Percentiles rank a stretch among this genome's conserved stretches.
These are phyloP conservation scores for Mycetomoellerius zeteki DNA, from an alignment of 1,140 invertebrate genomes.

Conservation along the genomic window DNA sequence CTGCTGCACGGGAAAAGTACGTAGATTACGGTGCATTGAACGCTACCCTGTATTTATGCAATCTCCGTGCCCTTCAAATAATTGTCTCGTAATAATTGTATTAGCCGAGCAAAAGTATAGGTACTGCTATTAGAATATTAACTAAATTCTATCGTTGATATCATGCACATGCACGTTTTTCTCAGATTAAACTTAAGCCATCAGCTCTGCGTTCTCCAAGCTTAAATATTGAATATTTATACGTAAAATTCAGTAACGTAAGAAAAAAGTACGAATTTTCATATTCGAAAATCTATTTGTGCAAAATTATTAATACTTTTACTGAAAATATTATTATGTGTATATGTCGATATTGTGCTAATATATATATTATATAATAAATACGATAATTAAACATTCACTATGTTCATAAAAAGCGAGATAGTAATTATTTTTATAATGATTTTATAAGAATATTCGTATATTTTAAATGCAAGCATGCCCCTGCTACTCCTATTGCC, in stretches of 20 bases:
- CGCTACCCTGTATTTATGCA: constrained; percentile 53
- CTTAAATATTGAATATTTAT: not conserved
- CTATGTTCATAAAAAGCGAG: not conserved
- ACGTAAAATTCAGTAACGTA: not conserved
- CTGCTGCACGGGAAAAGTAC: constrained; percentile 40
- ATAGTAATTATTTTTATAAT: not conserved
- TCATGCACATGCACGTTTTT: not conserved
- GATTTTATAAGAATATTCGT: not conserved
- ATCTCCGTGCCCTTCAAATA: constrained; percentile 35
- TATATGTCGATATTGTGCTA: not conserved
- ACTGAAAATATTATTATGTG: not conserved
- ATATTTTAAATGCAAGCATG: constrained; percentile 10
- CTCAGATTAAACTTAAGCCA: not conserved
- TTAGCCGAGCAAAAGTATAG: constrained; percentile 35
- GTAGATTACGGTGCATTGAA: constrained; percentile 50
- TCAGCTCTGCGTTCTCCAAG: not conserved
- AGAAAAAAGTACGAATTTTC: not conserved
- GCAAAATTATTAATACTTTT: not conserved
- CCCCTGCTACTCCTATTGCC: not conserved
- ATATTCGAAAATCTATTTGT: not conserved
- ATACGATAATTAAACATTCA: not conserved
- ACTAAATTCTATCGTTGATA: not conserved
- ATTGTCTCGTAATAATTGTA: constrained; percentile 53
- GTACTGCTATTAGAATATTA: not conserved
- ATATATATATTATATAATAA: too few relatives aligned